Conservation (phyloP, 1,140 invertebrate species). For the Nymphalis io region DNA sequence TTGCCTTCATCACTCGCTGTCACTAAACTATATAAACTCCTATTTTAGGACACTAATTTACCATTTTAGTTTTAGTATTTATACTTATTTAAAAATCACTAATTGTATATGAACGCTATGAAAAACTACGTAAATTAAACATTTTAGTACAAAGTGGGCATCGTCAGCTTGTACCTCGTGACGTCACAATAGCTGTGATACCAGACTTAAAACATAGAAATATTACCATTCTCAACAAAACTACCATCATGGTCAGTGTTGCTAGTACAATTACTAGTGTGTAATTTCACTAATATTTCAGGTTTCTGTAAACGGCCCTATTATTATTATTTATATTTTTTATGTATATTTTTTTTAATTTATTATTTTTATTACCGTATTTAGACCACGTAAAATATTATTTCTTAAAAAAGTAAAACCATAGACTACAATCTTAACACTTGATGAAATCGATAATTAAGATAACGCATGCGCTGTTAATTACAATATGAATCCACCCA, state of each 20-base stretch:
- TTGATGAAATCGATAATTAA: too few species aligned
- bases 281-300: too few species aligned
- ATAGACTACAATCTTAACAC: too few species aligned
- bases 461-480: too few species aligned
- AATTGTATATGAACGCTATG: constrained; percentile 59
- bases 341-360: too few species aligned
- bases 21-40: constrained; percentile 62
- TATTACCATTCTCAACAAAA: constrained; percentile 34
- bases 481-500: too few species aligned
- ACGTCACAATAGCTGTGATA: constrained; percentile 67
- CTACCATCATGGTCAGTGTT: background rate
- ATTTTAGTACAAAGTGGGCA: constrained; percentile 67
- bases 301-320: too few species aligned
- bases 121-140: constrained; percentile 59
- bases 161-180: constrained; percentile 70
- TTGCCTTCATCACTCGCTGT: constrained; percentile 71
- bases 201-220: constrained; percentile 29
- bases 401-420: too few species aligned
- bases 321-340: too few species aligned
- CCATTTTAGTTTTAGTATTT: constrained; percentile 59
- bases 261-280: too few species aligned
- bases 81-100: constrained; percentile 58
- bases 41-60: constrained; percentile 49
- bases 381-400: too few species aligned
- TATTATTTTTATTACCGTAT: too few species aligned